Evolutionary conservation across 37 sponge, comb jelly and placozoan genomes (phyloP).

Genomic region (Halichondria panicea): DNA sequence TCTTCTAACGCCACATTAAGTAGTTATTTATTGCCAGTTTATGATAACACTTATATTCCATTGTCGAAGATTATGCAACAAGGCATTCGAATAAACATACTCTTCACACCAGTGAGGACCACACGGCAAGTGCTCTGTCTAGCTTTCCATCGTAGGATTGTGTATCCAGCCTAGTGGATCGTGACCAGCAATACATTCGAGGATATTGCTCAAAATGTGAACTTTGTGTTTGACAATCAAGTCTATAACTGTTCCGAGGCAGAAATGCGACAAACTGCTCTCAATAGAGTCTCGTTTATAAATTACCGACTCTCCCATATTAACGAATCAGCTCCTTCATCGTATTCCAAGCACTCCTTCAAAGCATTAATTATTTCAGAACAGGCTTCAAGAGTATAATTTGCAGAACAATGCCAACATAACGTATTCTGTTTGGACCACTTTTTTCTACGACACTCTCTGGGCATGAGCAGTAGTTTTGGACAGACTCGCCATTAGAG

Average conservation of each 20-base stretch:
- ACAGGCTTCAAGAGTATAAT: no score
- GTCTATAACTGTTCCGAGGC: no score
- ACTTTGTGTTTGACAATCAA: not conserved
- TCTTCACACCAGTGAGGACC: not conserved
- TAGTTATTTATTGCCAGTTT: not conserved
- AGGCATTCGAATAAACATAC: not conserved
- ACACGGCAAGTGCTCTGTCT: not conserved
- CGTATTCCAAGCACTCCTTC: not conserved
- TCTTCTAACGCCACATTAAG: no score
- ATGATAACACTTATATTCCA: not conserved
- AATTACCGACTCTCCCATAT: not conserved
- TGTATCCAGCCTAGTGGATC: constrained; percentile 20
- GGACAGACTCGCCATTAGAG: constrained; percentile 16
- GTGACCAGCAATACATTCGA: not conserved
- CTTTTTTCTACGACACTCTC: constrained; percentile 14
- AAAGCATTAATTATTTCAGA: no score
- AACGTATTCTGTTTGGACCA: not conserved
- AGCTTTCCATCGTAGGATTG: not conserved
- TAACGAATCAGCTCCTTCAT: not conserved
- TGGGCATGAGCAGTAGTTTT: constrained; percentile 34
- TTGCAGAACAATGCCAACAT: no score
- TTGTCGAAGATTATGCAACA: not conserved
- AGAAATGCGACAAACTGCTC: not conserved
- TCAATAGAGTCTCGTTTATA: not conserved
- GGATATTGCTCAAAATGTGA: not conserved